Evolutionary conservation across 2,113 vertebrate genomes (phyloP), one percentile per base, ranked within the genome.

Genomic region (Arizona elegans): DNA sequence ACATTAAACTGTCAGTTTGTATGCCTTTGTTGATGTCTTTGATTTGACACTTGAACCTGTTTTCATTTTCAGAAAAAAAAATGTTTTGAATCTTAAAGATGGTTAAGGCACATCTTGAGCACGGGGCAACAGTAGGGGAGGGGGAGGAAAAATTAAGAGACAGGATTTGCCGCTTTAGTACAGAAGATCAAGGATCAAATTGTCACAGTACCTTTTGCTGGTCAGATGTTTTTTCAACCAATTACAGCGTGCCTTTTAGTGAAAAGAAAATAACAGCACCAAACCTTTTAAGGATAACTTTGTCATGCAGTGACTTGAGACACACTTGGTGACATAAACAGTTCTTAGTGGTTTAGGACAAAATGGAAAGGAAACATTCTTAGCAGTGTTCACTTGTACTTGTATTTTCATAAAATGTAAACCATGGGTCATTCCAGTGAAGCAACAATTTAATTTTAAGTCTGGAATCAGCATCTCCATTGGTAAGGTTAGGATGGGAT

Each of bases 11-110:
- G 81, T 94, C 12, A 1, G 65, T 13, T 91, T 94, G 59, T 93
- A 91, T 90, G 92, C 26, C 90, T 92, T 94, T 53, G 62, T 93
- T 96, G 70, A 89, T 93, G 52, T 93, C 55, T 93, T 88, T 88
- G 62, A 70, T 95, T 29, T 55, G 91, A 94, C 6, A 86, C 21
- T 94, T 88, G 29, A 86, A 87, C 38, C 91, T 59, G 52, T 26
- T 92, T 93, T 92, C 12, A 23, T 95, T 94, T 96, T 90, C 92
- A 53, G 89, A 55, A 92, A 70, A 65, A 58, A 70, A 92, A 87
- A 38, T 11, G 29, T 92, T 91, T 92, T 90, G 29, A 94, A 56
- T 26, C 54, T 86, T 58, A 53, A 52, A 65, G 58, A 19, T 88
- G 23, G 88, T 91, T 89, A 86, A 92, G 86, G 90, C 17, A 21